Evolutionary conservation across 2,797 vertebrate genomes (phyloP).

Genomic region (Babyrousa celebensis): DNA sequence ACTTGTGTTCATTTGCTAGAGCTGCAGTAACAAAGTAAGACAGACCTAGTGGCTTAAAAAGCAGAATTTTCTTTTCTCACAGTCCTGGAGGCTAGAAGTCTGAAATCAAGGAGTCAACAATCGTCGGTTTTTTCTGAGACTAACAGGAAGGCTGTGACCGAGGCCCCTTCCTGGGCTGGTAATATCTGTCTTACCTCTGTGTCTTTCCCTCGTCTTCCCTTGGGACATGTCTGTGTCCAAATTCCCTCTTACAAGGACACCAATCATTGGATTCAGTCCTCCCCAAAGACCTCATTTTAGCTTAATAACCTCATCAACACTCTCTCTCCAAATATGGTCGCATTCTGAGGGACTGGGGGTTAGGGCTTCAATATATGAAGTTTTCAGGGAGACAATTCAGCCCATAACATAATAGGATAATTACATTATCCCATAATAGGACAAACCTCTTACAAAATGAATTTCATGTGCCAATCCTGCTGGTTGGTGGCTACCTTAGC

Average conservation of each 20-base stretch:
- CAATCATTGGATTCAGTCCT: neutral
- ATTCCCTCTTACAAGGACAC: neutral
- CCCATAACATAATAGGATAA: neutral
- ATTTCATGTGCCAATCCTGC: neutral
- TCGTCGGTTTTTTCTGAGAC: neutral
- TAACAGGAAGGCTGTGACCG: neutral
- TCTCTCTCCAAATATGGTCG: neutral
- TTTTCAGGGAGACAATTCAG: constrained; percentile 35
- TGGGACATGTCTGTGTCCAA: neutral
- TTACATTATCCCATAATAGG: neutral
- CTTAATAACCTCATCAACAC: neutral
- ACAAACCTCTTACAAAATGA: neutral
- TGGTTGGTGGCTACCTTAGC: neutral
- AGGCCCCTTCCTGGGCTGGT: neutral
- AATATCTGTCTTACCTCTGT: neutral
- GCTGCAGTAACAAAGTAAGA: neutral
- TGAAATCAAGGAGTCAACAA: neutral
- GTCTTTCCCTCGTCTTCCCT: neutral
- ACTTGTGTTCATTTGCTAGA: neutral
- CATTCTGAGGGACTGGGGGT: neutral
- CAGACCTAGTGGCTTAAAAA: neutral
- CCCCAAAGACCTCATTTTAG: neutral
- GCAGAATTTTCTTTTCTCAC: neutral
- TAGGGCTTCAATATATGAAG: neutral
- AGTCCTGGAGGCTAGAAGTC: neutral